phyloP scores from a whole-genome alignment of 2,113 vertebrate genomes.

The Macquaria ambigua region DNA sequence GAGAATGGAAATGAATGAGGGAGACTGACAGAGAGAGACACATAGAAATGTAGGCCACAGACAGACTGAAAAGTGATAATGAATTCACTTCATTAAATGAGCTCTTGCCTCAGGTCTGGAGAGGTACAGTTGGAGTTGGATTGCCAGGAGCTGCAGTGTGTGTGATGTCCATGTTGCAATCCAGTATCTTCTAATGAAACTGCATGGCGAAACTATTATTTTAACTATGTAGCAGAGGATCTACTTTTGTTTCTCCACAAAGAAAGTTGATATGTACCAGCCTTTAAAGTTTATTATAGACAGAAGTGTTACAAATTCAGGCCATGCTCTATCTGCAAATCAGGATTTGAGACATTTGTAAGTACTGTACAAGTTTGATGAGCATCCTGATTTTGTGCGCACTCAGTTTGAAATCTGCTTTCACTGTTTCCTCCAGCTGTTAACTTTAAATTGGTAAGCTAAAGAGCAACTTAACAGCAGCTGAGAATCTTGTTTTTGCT shows the following conservation, averaged over 20 bases:
- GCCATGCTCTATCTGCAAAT: neutral
- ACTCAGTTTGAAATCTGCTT: neutral
- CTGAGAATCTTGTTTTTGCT: neutral
- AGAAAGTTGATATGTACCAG: neutral
- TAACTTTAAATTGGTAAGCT: neutral
- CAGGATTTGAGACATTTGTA: neutral
- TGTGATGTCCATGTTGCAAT: slow-evolving; percentile 19
- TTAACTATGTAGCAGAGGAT: neutral
- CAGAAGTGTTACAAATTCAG: neutral
- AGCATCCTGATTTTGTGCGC: neutral
- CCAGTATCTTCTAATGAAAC: slow-evolving; percentile 1
- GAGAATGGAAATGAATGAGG: slow-evolving; percentile 12
- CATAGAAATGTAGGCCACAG: slow-evolving; percentile 36
- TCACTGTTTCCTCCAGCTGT: neutral
- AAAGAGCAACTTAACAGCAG: neutral
- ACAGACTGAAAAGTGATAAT: slow-evolving; percentile 24
- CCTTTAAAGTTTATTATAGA: neutral
- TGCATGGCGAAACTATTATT: neutral
- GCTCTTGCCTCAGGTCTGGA: slow-evolving; percentile 22
- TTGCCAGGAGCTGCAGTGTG: slow-evolving; percentile 8
- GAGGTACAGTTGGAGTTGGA: slow-evolving; percentile 5
- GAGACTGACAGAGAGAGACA: slow-evolving; percentile 14
- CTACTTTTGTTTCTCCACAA: neutral
- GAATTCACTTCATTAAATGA: slow-evolving; percentile 31
- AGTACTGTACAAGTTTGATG: neutral